These are phyloP conservation scores for Amorpha juglandis DNA, from an alignment of 2,888 invertebrate genomes.

Conservation along the genomic window DNA sequence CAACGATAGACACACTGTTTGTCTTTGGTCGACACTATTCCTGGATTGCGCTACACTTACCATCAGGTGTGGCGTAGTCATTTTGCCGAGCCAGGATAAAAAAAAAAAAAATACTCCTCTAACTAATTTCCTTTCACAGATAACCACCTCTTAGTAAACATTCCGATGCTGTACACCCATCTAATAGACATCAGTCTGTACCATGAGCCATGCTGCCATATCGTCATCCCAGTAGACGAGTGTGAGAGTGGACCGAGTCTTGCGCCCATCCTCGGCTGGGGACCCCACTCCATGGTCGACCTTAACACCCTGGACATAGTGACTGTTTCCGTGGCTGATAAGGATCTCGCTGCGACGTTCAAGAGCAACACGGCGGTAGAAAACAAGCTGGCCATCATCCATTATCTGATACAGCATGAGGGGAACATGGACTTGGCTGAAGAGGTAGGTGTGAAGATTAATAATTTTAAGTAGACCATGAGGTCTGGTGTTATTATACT, in stretches of 20 bases:
- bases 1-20: no score
- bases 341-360: slow-evolving; percentile 87
- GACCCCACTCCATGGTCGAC: slow-evolving; percentile 85
- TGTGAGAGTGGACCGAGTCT: slow-evolving; percentile 85
- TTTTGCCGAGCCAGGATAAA: no score
- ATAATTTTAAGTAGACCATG: background rate
- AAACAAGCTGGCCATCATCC: slow-evolving; percentile 91
- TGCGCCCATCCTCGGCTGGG: slow-evolving; percentile 86
- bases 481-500: background rate
- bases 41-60: no score
- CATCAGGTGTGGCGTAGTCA: no score
- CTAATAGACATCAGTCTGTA: slow-evolving; percentile 92
- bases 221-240: slow-evolving; percentile 86
- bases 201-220: slow-evolving; percentile 93
- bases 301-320: slow-evolving; percentile 89
- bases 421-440: slow-evolving; percentile 90
- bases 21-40: no score
- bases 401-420: slow-evolving; percentile 91
- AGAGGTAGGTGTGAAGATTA: slow-evolving; percentile 78
- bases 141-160: slow-evolving; percentile 91
- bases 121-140: slow-evolving; percentile 73
- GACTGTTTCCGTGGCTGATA: slow-evolving; percentile 86
- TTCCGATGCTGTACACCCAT: slow-evolving; percentile 93
- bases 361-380: slow-evolving; percentile 87
- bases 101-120: no score